Evolutionary conservation across 35 echinoderm and acorn worm species (phyloP), one percentile per base, ranked within the genome.

Genomic region (Patiria miniata): DNA sequence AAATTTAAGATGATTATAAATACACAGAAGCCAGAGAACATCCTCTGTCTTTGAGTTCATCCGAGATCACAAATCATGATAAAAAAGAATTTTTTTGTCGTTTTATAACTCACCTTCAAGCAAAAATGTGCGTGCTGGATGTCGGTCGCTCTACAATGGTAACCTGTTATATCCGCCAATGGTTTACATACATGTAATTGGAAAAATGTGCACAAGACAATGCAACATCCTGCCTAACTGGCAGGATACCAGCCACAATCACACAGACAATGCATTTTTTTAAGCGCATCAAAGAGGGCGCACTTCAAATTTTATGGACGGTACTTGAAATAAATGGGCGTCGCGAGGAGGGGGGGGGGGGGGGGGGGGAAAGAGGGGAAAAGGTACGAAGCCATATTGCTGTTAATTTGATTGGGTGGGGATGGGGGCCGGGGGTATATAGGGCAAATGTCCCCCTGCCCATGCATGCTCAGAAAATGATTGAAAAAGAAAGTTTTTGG

Each of bases 71-170:
- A 61, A 73, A 73, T 73, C 26, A 73, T 0, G 26, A 10, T 34
- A 73, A 30, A 73, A 73, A 73, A 1, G 0, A 34, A 0, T 22
- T 73, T 73, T 68, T 23, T 29, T 23, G 33, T 10, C 2, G 12
- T 69, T 69, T 69, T 69, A 10, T n/a, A 69, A 73, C 65, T 73
- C 65, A 73, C 65, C 65, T 26, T 34, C 29, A 73, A 73, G 26
- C 23, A 73, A 32, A 73, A 36, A 32, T 14, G 10, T 73, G 21
- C 19, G 18, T 61, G 65, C 21, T 2, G 65, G 65, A 18, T 14
- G 19, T 73, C 26, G 26, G 21, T 26, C 14, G 29, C 14, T 36
- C 21, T 73, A 32, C 21, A 30, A 73, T 73, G 65, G 65, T 73
- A 73, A 34, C 65, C 65, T 28, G 65, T 73, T 26, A 47, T 12